Base-by-base conservation (phyloP, 1,140 invertebrate species). In the Drosophila athabasca region DNA sequence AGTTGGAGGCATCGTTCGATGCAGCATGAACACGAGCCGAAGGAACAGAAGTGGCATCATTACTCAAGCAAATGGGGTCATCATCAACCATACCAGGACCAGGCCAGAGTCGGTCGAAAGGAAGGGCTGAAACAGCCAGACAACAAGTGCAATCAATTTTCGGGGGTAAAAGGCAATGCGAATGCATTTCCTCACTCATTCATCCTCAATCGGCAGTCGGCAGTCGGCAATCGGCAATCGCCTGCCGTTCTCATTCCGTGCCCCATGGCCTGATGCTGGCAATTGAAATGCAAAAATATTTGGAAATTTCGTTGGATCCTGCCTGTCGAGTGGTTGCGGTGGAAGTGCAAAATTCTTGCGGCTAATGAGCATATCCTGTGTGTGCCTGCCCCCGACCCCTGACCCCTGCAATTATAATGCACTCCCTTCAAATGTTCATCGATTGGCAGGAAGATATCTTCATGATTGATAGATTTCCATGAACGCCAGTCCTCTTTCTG, bases 211-310 rank as follows among this genome's bases (percentile, higher is more conserved):
- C 61, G 39, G 29, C n/a, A n/a, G n/a, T n/a, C n/a, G n/a, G n/a
- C 54, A 66, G 54, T 39, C 41, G 50, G 3, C 9, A 53, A 58
- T 41, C 43, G 24, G 19, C 44, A 46, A 45, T 50, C 52, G 26
- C 43, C 26, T 31, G 6, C 8, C 31, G 43, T 44, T 15, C 46
- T 22, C 52, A 24, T 55, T 17, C 11, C 52, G 44, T 79, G 75
- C 62, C 29, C 13, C 70, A 61, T 41, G 43, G 49, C 73, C 81
- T 85, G 81, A 80, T 77, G 81, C 64, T 64, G 81, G 67, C 75
- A 80, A 71, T 84, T 80, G 81, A 87, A 85, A 85, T 85, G 81
- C 81, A 85, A 85, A 85, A 85, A 85, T 85, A 85, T 85, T 85
- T 80, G 77, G 77, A 74, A 81, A 77, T 87, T 85, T 51, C 29